These are phyloP conservation scores for Leuctra nigra DNA, from an alignment of 2,888 invertebrate genomes.

Conservation along the genomic window DNA sequence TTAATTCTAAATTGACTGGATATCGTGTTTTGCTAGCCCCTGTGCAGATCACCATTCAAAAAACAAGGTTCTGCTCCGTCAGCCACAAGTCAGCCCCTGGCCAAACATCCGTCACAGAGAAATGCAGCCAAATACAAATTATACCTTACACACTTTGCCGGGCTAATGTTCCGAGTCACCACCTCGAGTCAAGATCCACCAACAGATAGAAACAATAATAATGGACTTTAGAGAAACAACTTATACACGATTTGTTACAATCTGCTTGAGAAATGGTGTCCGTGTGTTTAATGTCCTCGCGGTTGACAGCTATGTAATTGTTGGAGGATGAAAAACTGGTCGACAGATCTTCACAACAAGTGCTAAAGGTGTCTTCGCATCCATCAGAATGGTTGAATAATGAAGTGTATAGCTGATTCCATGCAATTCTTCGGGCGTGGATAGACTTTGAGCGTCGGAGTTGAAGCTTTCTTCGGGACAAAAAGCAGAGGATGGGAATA, in stretches of 20 bases:
- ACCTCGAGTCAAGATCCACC: neutral
- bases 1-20: too few relatives aligned
- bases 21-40: too few relatives aligned
- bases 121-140: conserved; percentile 11
- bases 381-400: too few relatives aligned
- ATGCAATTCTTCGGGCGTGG: too few relatives aligned
- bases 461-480: too few relatives aligned
- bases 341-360: neutral
- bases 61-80: too few relatives aligned
- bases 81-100: neutral
- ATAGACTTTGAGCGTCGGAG: too few relatives aligned
- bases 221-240: conserved; percentile 2
- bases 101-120: too few relatives aligned
- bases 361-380: neutral
- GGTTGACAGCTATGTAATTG: neutral
- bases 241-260: conserved; percentile 10
- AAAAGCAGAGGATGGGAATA: too few relatives aligned
- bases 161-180: neutral
- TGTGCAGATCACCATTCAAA: too few relatives aligned
- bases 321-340: neutral
- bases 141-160: conserved; percentile 2
- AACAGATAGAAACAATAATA: conserved; percentile 3
- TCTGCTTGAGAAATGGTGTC: conserved; percentile 5
- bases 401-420: too few relatives aligned
- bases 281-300: neutral